Evolutionary conservation across 2,888 invertebrate species (phyloP).

Genomic region (Tiliacea aurago): DNA sequence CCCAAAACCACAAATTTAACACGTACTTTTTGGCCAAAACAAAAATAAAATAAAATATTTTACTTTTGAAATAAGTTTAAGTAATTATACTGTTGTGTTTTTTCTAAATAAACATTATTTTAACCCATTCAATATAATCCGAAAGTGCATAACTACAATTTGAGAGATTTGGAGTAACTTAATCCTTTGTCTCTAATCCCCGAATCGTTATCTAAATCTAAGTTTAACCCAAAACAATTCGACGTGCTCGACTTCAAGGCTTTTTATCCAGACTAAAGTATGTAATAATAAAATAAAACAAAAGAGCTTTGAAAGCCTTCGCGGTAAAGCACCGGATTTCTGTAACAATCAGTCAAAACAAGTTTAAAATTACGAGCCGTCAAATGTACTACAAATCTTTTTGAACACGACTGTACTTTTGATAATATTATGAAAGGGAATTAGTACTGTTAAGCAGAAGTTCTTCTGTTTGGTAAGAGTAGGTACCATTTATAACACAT

Average conservation of each 20-base stretch:
- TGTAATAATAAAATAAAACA: slow-evolving; percentile 71
- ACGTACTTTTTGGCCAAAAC: neutral
- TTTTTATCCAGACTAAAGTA: slow-evolving; percentile 33
- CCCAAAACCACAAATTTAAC: slow-evolving; percentile 11
- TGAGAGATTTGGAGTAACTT: neutral
- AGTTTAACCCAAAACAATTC: slow-evolving; percentile 20
- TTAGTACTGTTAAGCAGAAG: slow-evolving; percentile 40
- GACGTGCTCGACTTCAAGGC: slow-evolving; percentile 24
- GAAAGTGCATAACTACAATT: neutral
- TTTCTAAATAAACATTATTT: neutral
- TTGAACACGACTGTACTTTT: slow-evolving; percentile 36
- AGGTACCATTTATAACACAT: neutral
- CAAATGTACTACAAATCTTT: slow-evolving; percentile 56
- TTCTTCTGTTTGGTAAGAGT: neutral
- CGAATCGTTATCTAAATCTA: slow-evolving; percentile 23
- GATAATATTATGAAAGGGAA: slow-evolving; percentile 50
- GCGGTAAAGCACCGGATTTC: slow-evolving; percentile 68
- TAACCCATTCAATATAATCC: neutral
- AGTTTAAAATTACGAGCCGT: slow-evolving; percentile 70
- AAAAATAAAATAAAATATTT: too few species aligned
- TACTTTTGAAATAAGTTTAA: too few species aligned
- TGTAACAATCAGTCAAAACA: slow-evolving; percentile 74
- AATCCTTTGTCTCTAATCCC: slow-evolving; percentile 17
- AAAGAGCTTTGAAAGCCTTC: slow-evolving; percentile 72
- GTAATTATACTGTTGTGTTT: too few species aligned